Percentiles rank a stretch among this genome's conserved stretches.
Evolutionary conservation across 2,797 vertebrate genomes (phyloP).

Genomic region (Micropoecilia bifurca): DNA sequence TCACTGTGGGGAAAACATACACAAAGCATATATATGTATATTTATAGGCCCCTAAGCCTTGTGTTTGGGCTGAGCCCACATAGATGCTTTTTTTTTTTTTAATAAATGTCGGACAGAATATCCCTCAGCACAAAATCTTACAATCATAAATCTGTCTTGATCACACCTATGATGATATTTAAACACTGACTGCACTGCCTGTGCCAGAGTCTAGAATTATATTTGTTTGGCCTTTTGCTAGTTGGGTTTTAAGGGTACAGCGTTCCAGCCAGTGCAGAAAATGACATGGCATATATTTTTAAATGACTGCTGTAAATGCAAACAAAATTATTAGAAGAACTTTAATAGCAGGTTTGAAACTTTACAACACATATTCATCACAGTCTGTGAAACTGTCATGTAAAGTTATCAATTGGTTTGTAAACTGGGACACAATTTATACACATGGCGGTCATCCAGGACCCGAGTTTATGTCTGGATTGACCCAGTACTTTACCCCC

Average conservation of each 20-base stretch:
- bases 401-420: constrained; percentile 7
- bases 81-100: constrained; percentile 49
- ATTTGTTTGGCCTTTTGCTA: constrained; percentile 76
- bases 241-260: constrained; percentile 63
- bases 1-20: constrained; percentile 37
- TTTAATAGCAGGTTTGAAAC: constrained; percentile 35
- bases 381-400: constrained; percentile 14
- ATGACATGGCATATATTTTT: constrained; percentile 44
- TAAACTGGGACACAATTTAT: background rate
- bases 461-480: background rate
- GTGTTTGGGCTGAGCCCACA: constrained; percentile 60
- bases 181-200: constrained; percentile 60
- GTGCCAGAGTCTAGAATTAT: constrained; percentile 56
- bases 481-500: background rate
- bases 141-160: constrained; percentile 64
- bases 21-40: constrained; percentile 12
- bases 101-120: constrained; percentile 74
- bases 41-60: constrained; percentile 47
- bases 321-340: constrained; percentile 43
- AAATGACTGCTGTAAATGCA: constrained; percentile 55
- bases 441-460: background rate
- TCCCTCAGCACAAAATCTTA: constrained; percentile 62
- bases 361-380: constrained; percentile 12
- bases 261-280: constrained; percentile 53
- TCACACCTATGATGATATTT: constrained; percentile 75